phyloP scores from a whole-genome alignment of 23 tunicate species.

The Botrylloides violaceus region DNA sequence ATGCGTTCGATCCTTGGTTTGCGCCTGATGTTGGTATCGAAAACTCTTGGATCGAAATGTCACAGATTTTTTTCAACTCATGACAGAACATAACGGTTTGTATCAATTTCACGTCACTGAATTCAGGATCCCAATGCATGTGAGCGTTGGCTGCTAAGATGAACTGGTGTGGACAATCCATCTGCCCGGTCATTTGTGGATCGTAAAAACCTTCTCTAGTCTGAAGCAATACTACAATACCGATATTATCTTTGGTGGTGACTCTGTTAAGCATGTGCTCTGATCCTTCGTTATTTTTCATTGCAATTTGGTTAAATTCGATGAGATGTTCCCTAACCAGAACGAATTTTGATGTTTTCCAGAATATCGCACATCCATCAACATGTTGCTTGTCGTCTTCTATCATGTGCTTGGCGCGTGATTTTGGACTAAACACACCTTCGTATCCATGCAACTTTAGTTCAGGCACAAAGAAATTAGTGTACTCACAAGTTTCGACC shows the following conservation, averaged over 20 bases:
- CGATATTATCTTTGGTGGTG: conserved; percentile 98
- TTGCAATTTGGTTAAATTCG: conserved; percentile 96
- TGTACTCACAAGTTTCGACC: conserved; percentile 97
- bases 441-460: conserved; percentile 72
- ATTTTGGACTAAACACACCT: conserved; percentile 93
- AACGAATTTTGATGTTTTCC: conserved; percentile 87
- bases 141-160: conserved; percentile 91
- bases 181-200: too few species aligned
- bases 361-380: conserved; percentile 99
- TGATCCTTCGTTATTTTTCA: conserved; percentile 91
- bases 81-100: conserved; percentile 92
- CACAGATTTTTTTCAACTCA: conserved; percentile 79
- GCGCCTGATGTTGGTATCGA: conserved; percentile 24
- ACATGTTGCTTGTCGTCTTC: conserved; percentile 86
- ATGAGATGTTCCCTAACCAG: conserved; percentile 74
- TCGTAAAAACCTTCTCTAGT: conserved; percentile 80
- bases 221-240: conserved; percentile 87
- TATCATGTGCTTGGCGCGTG: conserved; percentile 85
- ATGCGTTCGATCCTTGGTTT: conserved; percentile 46
- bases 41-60: conserved; percentile 63
- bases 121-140: conserved; percentile 99
- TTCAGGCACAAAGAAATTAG: conserved; percentile 59
- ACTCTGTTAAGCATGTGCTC: conserved; percentile 96
- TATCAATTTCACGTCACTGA: conserved; percentile 97
- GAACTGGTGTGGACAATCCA: conserved; percentile 26